These are phyloP conservation scores for Hippocampus abdominalis DNA, from an alignment of 2,113 vertebrate species.

Conservation along the genomic window DNA sequence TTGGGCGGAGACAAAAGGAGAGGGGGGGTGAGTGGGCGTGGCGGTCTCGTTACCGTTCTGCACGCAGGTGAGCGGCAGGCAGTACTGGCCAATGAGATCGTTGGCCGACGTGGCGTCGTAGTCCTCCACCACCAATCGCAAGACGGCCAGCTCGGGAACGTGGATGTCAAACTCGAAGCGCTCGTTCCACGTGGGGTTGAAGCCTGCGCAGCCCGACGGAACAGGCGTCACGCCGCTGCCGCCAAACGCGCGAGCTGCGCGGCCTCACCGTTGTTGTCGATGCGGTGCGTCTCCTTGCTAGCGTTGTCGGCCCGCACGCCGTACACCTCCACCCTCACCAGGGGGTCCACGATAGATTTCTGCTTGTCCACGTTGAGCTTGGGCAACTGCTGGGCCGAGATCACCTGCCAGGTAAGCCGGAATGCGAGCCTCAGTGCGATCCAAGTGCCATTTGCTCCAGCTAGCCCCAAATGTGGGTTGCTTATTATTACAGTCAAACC, in stretches of 20 bases:
- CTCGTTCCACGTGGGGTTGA: slow-evolving; percentile 87
- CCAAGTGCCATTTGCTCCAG: too few species aligned
- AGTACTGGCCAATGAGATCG: slow-evolving; percentile 86
- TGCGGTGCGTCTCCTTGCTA: slow-evolving; percentile 77
- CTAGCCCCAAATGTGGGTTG: too few species aligned
- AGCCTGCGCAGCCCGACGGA: slow-evolving; percentile 69
- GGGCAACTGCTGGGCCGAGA: slow-evolving; percentile 93
- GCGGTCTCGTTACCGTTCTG: slow-evolving; percentile 78
- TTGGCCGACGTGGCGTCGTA: slow-evolving; percentile 82
- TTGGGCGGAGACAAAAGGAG: background rate
- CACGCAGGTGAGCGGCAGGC: slow-evolving; percentile 82
- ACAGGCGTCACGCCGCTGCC: background rate
- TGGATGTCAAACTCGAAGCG: slow-evolving; percentile 77
- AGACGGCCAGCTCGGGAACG: slow-evolving; percentile 81
- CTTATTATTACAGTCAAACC: too few species aligned
- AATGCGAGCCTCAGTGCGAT: too few species aligned
- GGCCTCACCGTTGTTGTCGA: slow-evolving; percentile 84
- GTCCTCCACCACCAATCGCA: slow-evolving; percentile 89
- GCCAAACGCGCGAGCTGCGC: too few species aligned
- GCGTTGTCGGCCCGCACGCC: slow-evolving; percentile 78
- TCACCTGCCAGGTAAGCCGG: slow-evolving; percentile 71
- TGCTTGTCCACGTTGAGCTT: slow-evolving; percentile 86
- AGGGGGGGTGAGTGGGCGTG: background rate
- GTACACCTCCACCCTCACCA: slow-evolving; percentile 80
- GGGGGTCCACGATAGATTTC: slow-evolving; percentile 90